Base-by-base conservation (phyloP, 64 coral and sea anemone genomes). In the Stylophora pistillata region DNA sequence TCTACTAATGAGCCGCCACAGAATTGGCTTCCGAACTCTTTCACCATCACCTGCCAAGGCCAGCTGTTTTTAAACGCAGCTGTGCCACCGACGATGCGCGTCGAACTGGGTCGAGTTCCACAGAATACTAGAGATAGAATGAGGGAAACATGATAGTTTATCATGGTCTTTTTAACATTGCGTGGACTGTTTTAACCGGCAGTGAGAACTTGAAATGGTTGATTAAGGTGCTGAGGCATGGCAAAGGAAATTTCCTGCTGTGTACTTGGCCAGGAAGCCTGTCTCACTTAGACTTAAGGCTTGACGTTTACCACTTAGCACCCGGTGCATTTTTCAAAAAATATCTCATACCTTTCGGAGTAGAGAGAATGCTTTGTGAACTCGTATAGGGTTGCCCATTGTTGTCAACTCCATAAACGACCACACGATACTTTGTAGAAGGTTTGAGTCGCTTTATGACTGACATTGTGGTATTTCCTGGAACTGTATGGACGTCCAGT, bases 1-100 rank as follows among this genome's bases (percentile, higher is more conserved):
- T 52, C 20, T 9, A 69, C 68, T 9, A 85, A 64, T 11, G 85
- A 74, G 9, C 85, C 85, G 25, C 85, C 85, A 34, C 85, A 87
- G 33, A 68, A 84, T 34, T 84, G 80, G 52, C 31, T 21, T 37
- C 80, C 80, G 23, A 52, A 84, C 33, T 20, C 41, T 13, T 37
- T 10, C 58, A 84, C 11, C 80, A 84, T 84, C 60, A 18, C 60
- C 80, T 84, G 58, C 80, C 80, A 84, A 13, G 78, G 78, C 78
- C 78, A 82, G 56, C 62, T 62, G 57, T 62, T 62, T 21, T 33
- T 29, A 6, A 30, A 28, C 21, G 80, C 80, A 14, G 52, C 80
- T 30, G 80, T 65, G 30, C 80, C 80, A 60, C 80, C 80, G 6
- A 84, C 80, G 47, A 84, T 84, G 63, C 80, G 30, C 10, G 21